These are phyloP conservation scores for Tretioscincus oriximinensis DNA, from an alignment of 2,113 vertebrate species.

Conservation along the genomic window DNA sequence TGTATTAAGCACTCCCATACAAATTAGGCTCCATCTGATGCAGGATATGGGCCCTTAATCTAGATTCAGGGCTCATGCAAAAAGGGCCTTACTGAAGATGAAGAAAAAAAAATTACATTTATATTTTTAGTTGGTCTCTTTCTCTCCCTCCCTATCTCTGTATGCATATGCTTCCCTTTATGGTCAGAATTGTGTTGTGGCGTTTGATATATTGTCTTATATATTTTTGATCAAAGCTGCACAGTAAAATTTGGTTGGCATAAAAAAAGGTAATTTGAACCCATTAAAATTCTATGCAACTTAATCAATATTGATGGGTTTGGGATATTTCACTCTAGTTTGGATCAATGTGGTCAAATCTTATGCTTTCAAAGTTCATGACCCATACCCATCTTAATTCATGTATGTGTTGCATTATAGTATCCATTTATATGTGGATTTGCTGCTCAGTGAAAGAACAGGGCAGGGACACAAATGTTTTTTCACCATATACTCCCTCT, in stretches of 20 bases:
- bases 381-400: background rate
- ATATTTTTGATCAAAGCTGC: constrained; percentile 8
- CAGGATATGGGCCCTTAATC: too few species aligned
- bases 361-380: constrained; percentile 24
- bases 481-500: background rate
- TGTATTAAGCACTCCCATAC: too few species aligned
- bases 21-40: too few species aligned
- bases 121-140: too few species aligned
- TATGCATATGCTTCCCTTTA: background rate
- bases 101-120: too few species aligned
- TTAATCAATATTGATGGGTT: background rate
- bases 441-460: background rate
- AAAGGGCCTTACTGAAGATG: too few species aligned
- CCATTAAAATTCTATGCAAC: background rate
- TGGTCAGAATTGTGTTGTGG: background rate
- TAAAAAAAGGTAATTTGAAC: constrained; percentile 32
- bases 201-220: constrained; percentile 11
- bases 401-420: background rate
- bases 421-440: background rate
- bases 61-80: too few species aligned
- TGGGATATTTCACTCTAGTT: background rate
- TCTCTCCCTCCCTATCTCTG: too few species aligned
- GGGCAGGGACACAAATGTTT: background rate
- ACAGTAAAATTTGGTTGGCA: constrained; percentile 7
- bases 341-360: background rate